A percentile compares a stretch with the other conserved stretches of the same genome.
Evolutionary conservation across 2,888 invertebrate species (phyloP).

Genomic region (Drosophila paucipuncta): DNA sequence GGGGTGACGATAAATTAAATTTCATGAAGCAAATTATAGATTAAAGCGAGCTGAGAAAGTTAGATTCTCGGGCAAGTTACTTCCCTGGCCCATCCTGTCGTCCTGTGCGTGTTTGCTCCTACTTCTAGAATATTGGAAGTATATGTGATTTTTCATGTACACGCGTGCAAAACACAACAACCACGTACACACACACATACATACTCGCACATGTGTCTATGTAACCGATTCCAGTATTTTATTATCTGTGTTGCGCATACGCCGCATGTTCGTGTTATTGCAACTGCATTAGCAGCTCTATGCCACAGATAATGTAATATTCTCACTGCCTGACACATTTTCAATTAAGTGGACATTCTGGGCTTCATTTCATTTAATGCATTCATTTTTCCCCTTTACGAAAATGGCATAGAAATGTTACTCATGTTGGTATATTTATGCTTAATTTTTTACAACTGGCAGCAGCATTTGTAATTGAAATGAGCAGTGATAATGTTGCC

Average conservation of each 20-base stretch:
- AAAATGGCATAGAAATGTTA: constrained; percentile 40
- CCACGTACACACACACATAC: constrained; percentile 11
- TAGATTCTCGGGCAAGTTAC: constrained; percentile 1
- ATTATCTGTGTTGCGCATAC: constrained; percentile 48
- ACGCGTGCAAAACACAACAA: constrained; percentile 20
- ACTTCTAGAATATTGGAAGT: constrained; percentile 48
- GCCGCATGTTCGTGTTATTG: constrained; percentile 30
- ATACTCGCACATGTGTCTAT: constrained; percentile 5
- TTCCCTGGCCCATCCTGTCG: background rate
- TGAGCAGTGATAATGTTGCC: constrained; percentile 25
- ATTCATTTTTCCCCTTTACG: constrained; percentile 29
- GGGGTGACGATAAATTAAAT: constrained; percentile 41
- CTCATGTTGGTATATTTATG: background rate
- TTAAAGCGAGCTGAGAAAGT: constrained; percentile 41
- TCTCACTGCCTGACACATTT: constrained; percentile 40
- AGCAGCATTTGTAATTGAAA: constrained; percentile 28
- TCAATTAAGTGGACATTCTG: constrained; percentile 49
- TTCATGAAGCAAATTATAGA: constrained; percentile 48
- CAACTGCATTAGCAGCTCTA: constrained; percentile 65
- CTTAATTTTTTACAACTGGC: constrained; percentile 4
- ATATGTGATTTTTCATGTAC: constrained; percentile 51
- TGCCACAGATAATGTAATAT: constrained; percentile 58
- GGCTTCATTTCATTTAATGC: constrained; percentile 40
- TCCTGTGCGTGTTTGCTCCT: background rate
- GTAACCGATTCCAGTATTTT: constrained; percentile 20